A percentile compares a stretch with the other conserved stretches of the same genome.
These are phyloP conservation scores for Pedicia rivosa DNA, from an alignment of 2,888 invertebrate genomes.

Conservation along the genomic window DNA sequence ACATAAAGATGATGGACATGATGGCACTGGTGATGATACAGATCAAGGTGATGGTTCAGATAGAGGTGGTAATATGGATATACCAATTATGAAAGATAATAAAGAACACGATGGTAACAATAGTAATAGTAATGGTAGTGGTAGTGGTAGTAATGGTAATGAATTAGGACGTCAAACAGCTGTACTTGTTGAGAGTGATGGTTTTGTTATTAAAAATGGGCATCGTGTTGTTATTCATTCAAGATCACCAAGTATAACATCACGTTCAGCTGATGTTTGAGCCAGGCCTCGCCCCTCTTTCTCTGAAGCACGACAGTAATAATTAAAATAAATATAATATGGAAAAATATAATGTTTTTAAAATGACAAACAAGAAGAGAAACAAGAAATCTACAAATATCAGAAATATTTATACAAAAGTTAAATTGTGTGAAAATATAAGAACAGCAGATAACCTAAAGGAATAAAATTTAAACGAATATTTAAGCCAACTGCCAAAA, in stretches of 20 bases:
- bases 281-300: constrained; percentile 59
- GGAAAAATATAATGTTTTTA: too few species aligned
- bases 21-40: constrained; percentile 37
- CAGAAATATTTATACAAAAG: too few species aligned
- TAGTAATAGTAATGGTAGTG: constrained; percentile 14
- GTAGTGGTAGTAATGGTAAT: constrained; percentile 22
- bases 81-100: constrained; percentile 32
- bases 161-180: constrained; percentile 50
- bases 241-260: constrained; percentile 72
- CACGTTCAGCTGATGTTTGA: constrained; percentile 74
- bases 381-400: too few species aligned
- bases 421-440: too few species aligned
- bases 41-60: constrained; percentile 32
- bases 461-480: too few species aligned
- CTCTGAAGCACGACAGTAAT: constrained; percentile 35
- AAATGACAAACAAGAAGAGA: too few species aligned
- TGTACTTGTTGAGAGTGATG: constrained; percentile 71
- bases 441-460: too few species aligned
- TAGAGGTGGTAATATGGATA: constrained; percentile 33
- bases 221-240: constrained; percentile 83
- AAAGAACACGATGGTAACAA: constrained; percentile 8
- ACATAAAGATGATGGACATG: constrained; percentile 40
- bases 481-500: constrained; percentile 6
- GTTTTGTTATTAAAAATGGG: constrained; percentile 69
- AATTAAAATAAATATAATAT: constrained; percentile 13